Evolutionary conservation across 1,140 invertebrate genomes (phyloP).

Genomic region (Papilio dardanus): DNA sequence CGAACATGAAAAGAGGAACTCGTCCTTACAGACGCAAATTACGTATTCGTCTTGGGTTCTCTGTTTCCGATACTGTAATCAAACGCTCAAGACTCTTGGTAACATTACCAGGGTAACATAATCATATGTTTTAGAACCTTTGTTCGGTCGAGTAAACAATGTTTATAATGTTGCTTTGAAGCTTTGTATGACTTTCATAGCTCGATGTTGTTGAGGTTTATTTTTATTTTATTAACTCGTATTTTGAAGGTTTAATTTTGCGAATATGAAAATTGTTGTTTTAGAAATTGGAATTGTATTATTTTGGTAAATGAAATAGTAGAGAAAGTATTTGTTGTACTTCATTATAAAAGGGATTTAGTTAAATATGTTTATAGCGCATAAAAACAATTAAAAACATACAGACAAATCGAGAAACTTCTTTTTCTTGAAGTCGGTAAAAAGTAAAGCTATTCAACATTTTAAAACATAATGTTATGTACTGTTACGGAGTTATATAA

Average conservation of each 20-base stretch:
- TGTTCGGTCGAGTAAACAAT: constrained; percentile 39
- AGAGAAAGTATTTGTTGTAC: too few relatives aligned
- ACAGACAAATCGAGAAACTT: too few relatives aligned
- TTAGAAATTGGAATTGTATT: not conserved
- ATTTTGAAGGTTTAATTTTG: not conserved
- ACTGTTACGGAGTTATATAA: too few relatives aligned
- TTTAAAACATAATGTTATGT: too few relatives aligned
- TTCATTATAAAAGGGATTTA: too few relatives aligned
- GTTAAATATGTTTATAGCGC: too few relatives aligned
- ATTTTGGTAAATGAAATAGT: not conserved
- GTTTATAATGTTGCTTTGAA: constrained; percentile 44
- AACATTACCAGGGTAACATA: constrained; percentile 43
- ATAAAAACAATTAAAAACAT: too few relatives aligned
- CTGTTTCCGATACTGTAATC: constrained; percentile 52
- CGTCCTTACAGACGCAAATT: constrained; percentile 38
- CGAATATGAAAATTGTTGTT: not conserved
- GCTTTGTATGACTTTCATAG: not conserved
- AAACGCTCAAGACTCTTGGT: constrained; percentile 44
- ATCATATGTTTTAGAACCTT: constrained; percentile 41
- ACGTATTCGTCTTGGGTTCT: constrained; percentile 42
- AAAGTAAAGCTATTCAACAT: too few relatives aligned
- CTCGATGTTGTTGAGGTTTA: not conserved
- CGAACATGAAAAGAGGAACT: constrained; percentile 30
- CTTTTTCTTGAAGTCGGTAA: too few relatives aligned
- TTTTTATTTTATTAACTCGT: not conserved